These are phyloP conservation scores for Gari tellinella DNA, from an alignment of 2,888 invertebrate genomes.

Conservation along the genomic window DNA sequence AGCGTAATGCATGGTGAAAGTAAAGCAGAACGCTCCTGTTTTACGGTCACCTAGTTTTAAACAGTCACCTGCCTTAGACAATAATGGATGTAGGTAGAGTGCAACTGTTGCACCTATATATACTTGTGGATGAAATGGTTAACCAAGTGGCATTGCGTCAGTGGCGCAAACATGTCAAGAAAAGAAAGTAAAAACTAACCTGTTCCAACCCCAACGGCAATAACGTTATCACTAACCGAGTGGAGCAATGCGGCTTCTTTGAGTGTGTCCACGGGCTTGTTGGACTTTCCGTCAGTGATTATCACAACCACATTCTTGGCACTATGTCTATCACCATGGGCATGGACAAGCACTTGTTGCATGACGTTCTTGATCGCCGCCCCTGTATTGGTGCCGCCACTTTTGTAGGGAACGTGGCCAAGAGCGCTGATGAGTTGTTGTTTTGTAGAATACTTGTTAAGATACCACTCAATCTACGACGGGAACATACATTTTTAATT, in stretches of 20 bases:
- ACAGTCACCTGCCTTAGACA: no score
- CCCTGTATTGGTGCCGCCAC: constrained; percentile 37
- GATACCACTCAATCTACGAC: constrained; percentile 39
- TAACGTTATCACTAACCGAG: constrained; percentile 35
- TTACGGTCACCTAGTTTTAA: no score
- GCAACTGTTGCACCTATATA: no score
- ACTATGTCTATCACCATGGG: constrained; percentile 34
- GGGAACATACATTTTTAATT: no score
- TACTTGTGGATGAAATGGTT: no score
- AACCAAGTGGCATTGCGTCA: no score
- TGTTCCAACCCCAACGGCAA: constrained; percentile 50
- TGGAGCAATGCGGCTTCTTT: constrained; percentile 34
- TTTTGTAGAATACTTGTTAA: constrained; percentile 25
- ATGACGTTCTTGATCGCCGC: constrained; percentile 35
- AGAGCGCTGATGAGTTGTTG: constrained; percentile 6
- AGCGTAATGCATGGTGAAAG: no score
- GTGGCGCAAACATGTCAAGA: no score
- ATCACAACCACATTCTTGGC: constrained; percentile 51
- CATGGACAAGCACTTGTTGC: constrained; percentile 14
- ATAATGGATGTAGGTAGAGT: no score
- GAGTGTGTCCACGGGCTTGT: constrained; percentile 22
- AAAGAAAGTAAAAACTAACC: constrained; percentile 21
- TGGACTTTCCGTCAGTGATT: constrained; percentile 52
- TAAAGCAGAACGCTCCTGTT: no score
- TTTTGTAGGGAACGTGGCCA: constrained; percentile 18